Conservation (phyloP, 2,797 vertebrate species). For the Hyperoplus immaculatus region DNA sequence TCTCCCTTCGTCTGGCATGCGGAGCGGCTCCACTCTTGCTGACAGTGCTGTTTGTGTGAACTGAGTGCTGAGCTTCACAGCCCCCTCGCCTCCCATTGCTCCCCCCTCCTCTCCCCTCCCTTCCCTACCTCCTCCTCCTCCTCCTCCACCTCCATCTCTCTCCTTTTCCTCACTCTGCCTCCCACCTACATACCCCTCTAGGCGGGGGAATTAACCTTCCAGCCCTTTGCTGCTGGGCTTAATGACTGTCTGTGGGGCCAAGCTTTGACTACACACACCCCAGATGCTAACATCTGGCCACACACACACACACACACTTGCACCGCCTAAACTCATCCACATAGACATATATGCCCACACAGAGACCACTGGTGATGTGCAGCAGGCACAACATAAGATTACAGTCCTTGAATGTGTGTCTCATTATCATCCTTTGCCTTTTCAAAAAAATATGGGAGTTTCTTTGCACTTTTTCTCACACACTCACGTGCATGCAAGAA, state of each 20-base stretch:
- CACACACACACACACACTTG: slow-evolving; percentile 54
- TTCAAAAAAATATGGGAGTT: slow-evolving; percentile 47
- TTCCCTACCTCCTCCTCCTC: slow-evolving; percentile 21
- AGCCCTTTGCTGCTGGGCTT: slow-evolving; percentile 78
- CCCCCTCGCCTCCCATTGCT: slow-evolving; percentile 76
- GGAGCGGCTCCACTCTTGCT: slow-evolving; percentile 79
- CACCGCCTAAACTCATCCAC: slow-evolving; percentile 21
- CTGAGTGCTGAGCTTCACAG: slow-evolving; percentile 81
- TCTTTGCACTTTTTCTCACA: slow-evolving; percentile 15
- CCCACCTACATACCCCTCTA: slow-evolving; percentile 70
- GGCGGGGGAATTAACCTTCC: slow-evolving; percentile 81
- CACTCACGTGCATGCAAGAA: not conserved
- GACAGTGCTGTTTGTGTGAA: slow-evolving; percentile 83
- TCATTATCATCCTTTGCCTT: slow-evolving; percentile 40
- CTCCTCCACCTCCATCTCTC: slow-evolving; percentile 58
- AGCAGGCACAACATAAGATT: slow-evolving; percentile 37
- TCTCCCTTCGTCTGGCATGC: slow-evolving; percentile 72
- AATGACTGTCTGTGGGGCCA: slow-evolving; percentile 82
- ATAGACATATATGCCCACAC: slow-evolving; percentile 18
- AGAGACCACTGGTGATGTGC: slow-evolving; percentile 21
- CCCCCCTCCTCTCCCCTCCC: slow-evolving; percentile 7
- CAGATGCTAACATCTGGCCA: slow-evolving; percentile 84
- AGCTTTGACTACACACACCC: slow-evolving; percentile 72
- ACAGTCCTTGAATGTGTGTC: slow-evolving; percentile 52
- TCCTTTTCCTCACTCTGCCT: slow-evolving; percentile 58